A percentile compares a stretch with the other conserved stretches of the same genome.
Evolutionary conservation across 2,113 vertebrate genomes (phyloP).

Genomic region (Illadopsis cleaveri): DNA sequence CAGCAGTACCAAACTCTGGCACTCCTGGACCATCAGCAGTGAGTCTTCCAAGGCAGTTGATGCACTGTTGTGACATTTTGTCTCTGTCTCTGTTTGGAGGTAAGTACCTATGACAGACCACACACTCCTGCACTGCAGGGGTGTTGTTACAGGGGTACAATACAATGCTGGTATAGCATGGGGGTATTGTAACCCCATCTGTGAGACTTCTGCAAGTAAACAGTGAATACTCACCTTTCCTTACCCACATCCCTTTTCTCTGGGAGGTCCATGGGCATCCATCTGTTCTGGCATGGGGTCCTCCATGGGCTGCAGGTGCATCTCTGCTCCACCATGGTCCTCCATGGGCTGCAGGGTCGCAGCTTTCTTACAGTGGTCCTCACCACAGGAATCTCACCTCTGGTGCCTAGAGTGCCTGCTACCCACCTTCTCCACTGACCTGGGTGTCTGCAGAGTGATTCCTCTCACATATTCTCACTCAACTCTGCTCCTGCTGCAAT

Average conservation of each 20-base stretch:
- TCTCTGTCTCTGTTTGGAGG: neutral
- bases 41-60: neutral
- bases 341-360: neutral
- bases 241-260: neutral
- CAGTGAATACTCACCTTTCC: neutral
- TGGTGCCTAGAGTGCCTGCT: neutral
- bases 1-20: neutral
- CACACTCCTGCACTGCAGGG: neutral
- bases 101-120: neutral
- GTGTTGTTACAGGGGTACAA: too few species aligned
- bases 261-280: neutral
- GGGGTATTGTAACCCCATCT: neutral
- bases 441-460: neutral
- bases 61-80: neutral
- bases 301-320: neutral
- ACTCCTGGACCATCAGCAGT: neutral
- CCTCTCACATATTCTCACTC: neutral
- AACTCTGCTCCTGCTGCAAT: neutral
- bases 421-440: neutral
- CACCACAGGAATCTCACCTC: neutral
- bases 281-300: neutral
- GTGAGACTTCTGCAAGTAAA: neutral
- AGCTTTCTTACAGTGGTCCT: neutral
- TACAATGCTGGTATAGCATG: neutral
- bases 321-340: neutral